Evolutionary conservation across 2,113 vertebrate genomes (phyloP), one percentile per base, ranked within the genome.

Genomic region (Ctenodactylus gundi): DNA sequence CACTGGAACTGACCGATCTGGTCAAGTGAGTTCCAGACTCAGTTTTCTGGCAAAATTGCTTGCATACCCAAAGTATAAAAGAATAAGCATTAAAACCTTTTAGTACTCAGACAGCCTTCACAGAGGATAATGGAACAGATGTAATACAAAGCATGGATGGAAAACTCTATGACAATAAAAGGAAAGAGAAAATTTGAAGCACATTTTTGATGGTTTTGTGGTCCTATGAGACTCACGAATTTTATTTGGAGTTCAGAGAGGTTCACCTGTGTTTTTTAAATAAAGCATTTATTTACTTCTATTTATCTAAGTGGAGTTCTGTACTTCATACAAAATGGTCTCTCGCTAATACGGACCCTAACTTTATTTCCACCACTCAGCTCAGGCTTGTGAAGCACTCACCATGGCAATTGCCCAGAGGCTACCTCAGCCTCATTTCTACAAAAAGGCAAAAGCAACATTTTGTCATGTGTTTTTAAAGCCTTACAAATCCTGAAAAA

Each of bases 141-240:
- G 15, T 46, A 68, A 86, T 75, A 81, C 91, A 70, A 92, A 49
- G 15, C 25, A 94, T 14, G 7, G n/a, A 27, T 77, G n/a, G 46
- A 94, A 95, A 95, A 64, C 41, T 53, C 36, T 55, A 44, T n/a
- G 34, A 20, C 82, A 84, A 85, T 77, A 89, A 93, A 82, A 70
- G 62, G 65, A 34, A 55, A 85, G n/a, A 73, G 29, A 82, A 78
- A 93, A 93, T 60, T 75, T 41, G 83, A 29, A 39, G 15, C 58
- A 25, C 29, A 20, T 91, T 20, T 91, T 92, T 41, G 53, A 76
- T 86, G 51, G 82, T 87, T 93, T 90, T 94, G 41, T 92, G 39
- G 76, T 89, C 15, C 10, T 25, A 4, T 60, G 49, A 70, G 17
- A 7, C 29, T 89, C 25, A 31, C 20, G 88, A 94, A 80, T 44